Conservation (phyloP, 1,140 invertebrate genomes). For the Diachasma alloeum region DNA sequence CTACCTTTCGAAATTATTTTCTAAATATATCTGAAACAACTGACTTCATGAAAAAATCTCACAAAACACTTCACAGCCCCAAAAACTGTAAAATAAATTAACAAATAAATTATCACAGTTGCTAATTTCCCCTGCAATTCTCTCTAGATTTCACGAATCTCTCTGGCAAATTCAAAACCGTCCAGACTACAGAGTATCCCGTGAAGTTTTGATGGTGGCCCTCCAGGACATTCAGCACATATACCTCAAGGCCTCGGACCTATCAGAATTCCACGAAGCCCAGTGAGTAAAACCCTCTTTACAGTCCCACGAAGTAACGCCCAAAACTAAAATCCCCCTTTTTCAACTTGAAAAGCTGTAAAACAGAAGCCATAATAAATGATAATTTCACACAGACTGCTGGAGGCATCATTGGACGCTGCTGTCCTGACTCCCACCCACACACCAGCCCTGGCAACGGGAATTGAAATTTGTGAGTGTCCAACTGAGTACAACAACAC, state of each 20-base stretch:
- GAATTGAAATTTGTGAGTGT: constrained; percentile 91
- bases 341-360: not conserved
- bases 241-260: constrained; percentile 78
- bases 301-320: not conserved
- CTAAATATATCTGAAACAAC: no score
- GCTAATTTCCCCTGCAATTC: not conserved
- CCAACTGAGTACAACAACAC: constrained; percentile 79
- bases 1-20: no score
- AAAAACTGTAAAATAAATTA: no score
- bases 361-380: constrained; percentile 24
- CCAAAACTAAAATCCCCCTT: not conserved
- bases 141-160: constrained; percentile 69
- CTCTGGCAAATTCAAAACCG: constrained; percentile 73
- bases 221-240: constrained; percentile 87
- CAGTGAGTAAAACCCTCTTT: constrained; percentile 63
- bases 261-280: constrained; percentile 71
- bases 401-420: constrained; percentile 83
- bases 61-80: no score
- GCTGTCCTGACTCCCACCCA: constrained; percentile 73
- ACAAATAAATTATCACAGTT: not conserved
- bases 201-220: constrained; percentile 86
- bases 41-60: no score
- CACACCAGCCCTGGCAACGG: constrained; percentile 74
- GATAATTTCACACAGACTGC: constrained; percentile 66
- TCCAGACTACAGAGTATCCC: constrained; percentile 70